A percentile compares a stretch with the other conserved stretches of the same genome.
Conservation (phyloP, 2,888 invertebrate species). For the Holacanthella duospinosa region DNA sequence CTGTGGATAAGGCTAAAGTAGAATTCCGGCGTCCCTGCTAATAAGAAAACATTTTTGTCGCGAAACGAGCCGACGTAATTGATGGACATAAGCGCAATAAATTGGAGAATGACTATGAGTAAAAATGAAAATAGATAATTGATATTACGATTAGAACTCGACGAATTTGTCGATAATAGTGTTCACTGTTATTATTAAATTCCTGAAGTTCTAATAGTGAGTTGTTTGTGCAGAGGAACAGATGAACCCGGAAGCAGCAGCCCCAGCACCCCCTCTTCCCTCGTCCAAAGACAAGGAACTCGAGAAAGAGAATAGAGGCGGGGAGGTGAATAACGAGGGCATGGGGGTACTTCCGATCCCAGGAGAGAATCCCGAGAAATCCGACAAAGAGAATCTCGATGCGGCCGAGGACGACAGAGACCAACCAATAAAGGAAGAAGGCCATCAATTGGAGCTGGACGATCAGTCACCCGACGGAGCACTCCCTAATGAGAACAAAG, state of each 20-base stretch:
- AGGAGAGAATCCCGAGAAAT: slow-evolving; percentile 14
- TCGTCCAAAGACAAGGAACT: neutral
- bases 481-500: slow-evolving; percentile 27
- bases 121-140: no score
- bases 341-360: slow-evolving; percentile 32
- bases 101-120: no score
- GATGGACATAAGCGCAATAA: no score
- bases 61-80: no score
- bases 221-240: slow-evolving; percentile 26
- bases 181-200: no score
- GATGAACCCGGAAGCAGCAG: slow-evolving; percentile 32
- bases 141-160: no score
- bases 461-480: slow-evolving; percentile 37
- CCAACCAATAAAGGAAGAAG: slow-evolving; percentile 29
- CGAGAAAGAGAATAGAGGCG: slow-evolving; percentile 12
- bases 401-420: slow-evolving; percentile 35
- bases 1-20: no score
- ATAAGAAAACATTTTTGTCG: no score
- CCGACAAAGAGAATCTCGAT: slow-evolving; percentile 32
- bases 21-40: no score
- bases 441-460: slow-evolving; percentile 22
- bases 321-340: slow-evolving; percentile 16
- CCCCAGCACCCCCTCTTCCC: neutral
- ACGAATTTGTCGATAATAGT: no score
- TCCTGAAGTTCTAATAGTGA: no score